phyloP scores from a whole-genome alignment of 2,888 invertebrate species.

The Watsonalla cultraria region DNA sequence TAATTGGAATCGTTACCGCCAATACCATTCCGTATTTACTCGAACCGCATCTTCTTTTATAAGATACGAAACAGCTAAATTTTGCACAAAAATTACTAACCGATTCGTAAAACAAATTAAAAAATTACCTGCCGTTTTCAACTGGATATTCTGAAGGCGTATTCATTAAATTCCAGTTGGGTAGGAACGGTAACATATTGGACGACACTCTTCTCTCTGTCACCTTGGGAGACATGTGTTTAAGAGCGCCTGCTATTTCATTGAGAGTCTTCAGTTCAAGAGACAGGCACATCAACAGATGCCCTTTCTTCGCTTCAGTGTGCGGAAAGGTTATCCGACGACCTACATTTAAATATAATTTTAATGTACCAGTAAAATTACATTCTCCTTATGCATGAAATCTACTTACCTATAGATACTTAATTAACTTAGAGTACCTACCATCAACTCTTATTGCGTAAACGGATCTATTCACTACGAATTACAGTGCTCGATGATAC shows the following conservation, averaged over 20 bases:
- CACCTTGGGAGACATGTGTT: constrained; percentile 24
- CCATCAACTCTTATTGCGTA: too few relatives aligned
- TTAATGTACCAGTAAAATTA: neutral
- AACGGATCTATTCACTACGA: too few relatives aligned
- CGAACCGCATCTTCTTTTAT: too few relatives aligned
- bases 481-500: too few relatives aligned
- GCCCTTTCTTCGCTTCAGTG: constrained; percentile 37
- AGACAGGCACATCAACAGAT: constrained; percentile 44
- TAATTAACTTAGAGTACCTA: too few relatives aligned
- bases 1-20: too few relatives aligned
- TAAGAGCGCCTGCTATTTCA: constrained; percentile 25
- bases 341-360: constrained; percentile 17
- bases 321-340: constrained; percentile 30
- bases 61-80: too few relatives aligned
- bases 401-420: too few relatives aligned
- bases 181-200: constrained; percentile 10
- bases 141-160: neutral
- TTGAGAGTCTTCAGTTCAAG: constrained; percentile 37
- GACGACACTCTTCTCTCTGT: constrained; percentile 27
- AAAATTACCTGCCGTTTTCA: neutral
- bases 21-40: too few relatives aligned
- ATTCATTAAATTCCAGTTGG: constrained; percentile 20
- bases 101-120: too few relatives aligned
- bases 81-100: too few relatives aligned
- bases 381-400: too few relatives aligned